phyloP scores from a whole-genome alignment of 2,888 invertebrate genomes.

The Mythimna lalbum region DNA sequence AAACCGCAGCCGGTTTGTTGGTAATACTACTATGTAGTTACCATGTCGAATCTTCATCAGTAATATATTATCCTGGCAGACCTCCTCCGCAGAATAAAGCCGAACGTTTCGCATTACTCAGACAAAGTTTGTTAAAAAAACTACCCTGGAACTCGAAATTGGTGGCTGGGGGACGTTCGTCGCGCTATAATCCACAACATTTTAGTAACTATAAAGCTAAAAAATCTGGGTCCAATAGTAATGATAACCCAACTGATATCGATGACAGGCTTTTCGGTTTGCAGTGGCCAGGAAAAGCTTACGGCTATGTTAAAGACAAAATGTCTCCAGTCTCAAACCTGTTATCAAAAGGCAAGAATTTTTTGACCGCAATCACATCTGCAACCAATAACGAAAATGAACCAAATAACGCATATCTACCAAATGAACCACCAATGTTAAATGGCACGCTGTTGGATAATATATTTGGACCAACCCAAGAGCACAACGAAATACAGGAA shows the following conservation, averaged over 20 bases:
- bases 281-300: constrained; percentile 3
- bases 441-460: not conserved
- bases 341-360: not conserved
- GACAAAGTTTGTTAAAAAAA: constrained; percentile 8
- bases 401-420: not conserved
- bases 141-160: constrained; percentile 14
- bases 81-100: constrained; percentile 4
- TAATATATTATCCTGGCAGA: constrained; percentile 1
- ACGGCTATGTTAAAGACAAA: not conserved
- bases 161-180: not conserved
- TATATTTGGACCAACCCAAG: not conserved
- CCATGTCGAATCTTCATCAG: constrained; percentile 6
- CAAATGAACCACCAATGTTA: not conserved
- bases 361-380: not conserved
- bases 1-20: constrained; percentile 16
- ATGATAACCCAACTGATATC: not conserved
- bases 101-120: constrained; percentile 6
- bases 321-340: not conserved
- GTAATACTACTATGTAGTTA: constrained; percentile 25
- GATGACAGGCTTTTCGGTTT: not conserved
- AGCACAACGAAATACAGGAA: not conserved
- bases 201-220: constrained; percentile 15
- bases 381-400: too few species aligned
- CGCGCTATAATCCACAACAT: constrained; percentile 9
- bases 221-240: not conserved